Conservation (phyloP, 1,140 invertebrate genomes). For the Plutomurus gul region DNA sequence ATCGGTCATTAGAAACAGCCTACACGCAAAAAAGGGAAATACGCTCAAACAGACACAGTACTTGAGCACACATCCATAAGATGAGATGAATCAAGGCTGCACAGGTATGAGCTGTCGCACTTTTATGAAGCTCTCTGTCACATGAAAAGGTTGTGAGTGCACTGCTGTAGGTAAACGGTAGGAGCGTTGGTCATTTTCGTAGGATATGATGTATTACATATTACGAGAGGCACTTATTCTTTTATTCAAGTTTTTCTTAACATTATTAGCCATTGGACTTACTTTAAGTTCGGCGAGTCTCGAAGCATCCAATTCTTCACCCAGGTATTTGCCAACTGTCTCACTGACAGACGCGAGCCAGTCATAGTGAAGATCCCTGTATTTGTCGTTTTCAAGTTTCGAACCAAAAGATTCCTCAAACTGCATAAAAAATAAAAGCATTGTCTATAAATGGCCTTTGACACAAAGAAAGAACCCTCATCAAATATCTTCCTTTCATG, state of each 20-base stretch:
- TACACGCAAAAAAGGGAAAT: not conserved
- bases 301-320: constrained; percentile 36
- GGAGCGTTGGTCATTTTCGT: not conserved
- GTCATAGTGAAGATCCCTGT: constrained; percentile 61
- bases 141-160: not conserved
- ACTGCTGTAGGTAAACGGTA: not conserved
- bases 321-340: constrained; percentile 59
- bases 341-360: constrained; percentile 65
- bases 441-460: constrained; percentile 33
- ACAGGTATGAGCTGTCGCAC: not conserved
- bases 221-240: not conserved
- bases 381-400: constrained; percentile 60
- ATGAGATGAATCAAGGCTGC: not conserved
- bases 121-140: not conserved
- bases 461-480: constrained; percentile 32
- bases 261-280: constrained; percentile 7
- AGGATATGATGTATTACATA: too few relatives aligned
- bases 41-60: not conserved
- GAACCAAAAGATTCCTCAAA: constrained; percentile 62
- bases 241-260: not conserved
- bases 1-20: not conserved
- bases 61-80: not conserved
- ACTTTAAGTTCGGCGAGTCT: constrained; percentile 32
- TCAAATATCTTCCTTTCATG: constrained; percentile 13
- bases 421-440: constrained; percentile 59